Conservation (phyloP, 2,113 vertebrate genomes). For the Oreotrochilus melanogaster region DNA sequence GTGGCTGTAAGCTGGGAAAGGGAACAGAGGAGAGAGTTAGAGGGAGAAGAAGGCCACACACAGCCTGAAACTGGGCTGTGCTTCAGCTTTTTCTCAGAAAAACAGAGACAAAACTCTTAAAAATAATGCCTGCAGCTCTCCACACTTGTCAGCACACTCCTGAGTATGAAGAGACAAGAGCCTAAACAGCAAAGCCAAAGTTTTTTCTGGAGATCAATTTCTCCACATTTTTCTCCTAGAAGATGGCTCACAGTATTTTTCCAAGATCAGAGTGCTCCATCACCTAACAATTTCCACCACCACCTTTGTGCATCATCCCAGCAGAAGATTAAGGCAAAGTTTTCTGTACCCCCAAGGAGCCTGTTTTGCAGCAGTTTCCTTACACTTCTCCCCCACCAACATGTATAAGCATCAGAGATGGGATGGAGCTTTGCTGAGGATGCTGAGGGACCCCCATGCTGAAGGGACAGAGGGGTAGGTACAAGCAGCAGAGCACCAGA, state of each 20-base stretch:
- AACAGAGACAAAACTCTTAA: not conserved
- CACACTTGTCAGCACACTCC: not conserved
- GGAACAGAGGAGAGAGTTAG: not conserved
- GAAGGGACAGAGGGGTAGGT: not conserved
- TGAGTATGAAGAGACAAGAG: accelerated
- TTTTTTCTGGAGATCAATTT: not conserved
- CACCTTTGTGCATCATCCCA: not conserved
- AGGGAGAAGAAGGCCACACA: accelerated
- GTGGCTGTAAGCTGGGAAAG: slow-evolving; percentile 82
- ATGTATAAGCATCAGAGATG: accelerated
- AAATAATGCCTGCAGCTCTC: not conserved
- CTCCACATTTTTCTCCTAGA: too few species aligned
- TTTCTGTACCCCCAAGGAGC: not conserved
- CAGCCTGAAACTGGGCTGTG: accelerated
- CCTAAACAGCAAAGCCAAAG: not conserved
- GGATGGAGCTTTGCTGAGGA: not conserved
- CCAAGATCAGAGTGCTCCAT: not conserved
- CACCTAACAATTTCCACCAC: not conserved
- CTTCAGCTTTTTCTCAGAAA: not conserved
- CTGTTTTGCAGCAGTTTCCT: not conserved
- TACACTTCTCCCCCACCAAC: not conserved
- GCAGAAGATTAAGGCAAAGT: not conserved
- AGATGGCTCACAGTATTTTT: not conserved
- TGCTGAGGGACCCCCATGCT: not conserved
- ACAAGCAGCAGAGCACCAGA: not conserved